These are phyloP conservation scores for Perognathus longimembris DNA, from an alignment of 2,113 vertebrate genomes.

Conservation along the genomic window DNA sequence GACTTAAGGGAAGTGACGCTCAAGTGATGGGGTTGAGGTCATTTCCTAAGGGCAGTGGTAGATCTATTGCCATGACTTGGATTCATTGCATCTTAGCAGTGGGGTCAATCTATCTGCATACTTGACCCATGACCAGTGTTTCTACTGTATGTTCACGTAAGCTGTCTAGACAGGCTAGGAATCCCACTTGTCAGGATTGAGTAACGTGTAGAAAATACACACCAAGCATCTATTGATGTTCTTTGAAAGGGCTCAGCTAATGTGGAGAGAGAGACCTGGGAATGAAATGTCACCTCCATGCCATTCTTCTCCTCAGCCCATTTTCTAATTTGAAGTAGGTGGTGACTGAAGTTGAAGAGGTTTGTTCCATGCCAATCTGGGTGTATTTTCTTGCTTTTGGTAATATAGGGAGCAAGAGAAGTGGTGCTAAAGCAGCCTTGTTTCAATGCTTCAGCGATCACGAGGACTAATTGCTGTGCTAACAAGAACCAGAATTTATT, in stretches of 20 bases:
- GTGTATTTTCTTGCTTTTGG: not conserved
- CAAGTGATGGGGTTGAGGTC: not conserved
- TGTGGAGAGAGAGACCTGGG: not conserved
- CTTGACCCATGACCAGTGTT: not conserved
- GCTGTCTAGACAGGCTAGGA: not conserved
- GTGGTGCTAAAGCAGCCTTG: not conserved
- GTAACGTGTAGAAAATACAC: not conserved
- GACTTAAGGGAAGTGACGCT: not conserved
- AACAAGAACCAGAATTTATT: slow-evolving; percentile 44
- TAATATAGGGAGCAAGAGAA: not conserved
- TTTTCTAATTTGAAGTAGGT: slow-evolving; percentile 38
- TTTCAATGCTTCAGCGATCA: not conserved
- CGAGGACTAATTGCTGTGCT: slow-evolving; percentile 35
- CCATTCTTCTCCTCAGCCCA: not conserved
- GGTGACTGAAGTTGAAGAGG: slow-evolving; percentile 12
- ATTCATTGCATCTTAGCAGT: not conserved
- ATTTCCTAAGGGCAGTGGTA: not conserved
- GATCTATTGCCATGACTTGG: not conserved
- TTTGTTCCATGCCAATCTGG: not conserved
- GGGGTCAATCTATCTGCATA: not conserved
- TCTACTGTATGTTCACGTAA: rapidly evolving
- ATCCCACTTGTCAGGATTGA: not conserved
- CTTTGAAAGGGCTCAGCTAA: not conserved
- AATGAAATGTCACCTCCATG: slow-evolving; percentile 25
- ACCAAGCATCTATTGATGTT: not conserved